A percentile compares a stretch with the other conserved stretches of the same genome.
Evolutionary conservation across 2,113 vertebrate genomes (phyloP).

Genomic region (Macaca nemestrina): DNA sequence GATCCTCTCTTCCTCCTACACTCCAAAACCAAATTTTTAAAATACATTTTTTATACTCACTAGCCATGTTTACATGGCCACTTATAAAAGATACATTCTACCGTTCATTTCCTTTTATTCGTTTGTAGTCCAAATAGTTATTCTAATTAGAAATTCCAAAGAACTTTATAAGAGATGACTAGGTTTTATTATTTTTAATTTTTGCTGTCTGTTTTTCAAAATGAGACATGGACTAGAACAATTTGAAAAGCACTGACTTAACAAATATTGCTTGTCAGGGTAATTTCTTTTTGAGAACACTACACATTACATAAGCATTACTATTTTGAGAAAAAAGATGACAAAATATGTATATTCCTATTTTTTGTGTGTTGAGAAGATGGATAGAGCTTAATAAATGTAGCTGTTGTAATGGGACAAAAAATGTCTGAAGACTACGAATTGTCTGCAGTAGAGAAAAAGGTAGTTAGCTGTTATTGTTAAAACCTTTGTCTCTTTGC

Average conservation of each 20-base stretch:
- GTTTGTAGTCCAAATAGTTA: background rate
- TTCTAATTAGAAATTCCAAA: background rate
- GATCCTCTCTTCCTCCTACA: accelerated
- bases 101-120: background rate
- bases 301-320: background rate
- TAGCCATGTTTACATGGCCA: background rate
- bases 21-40: background rate
- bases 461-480: constrained; percentile 34
- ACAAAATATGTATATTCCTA: background rate
- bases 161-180: background rate
- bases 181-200: background rate
- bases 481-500: constrained; percentile 2
- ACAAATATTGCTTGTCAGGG: background rate
- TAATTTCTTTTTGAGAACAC: constrained; percentile 19
- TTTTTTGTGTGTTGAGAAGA: constrained; percentile 48
- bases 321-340: constrained; percentile 16
- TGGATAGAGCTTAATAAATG: constrained; percentile 25
- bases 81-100: background rate
- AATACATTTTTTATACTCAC: background rate
- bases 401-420: constrained; percentile 12
- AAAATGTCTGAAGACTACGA: constrained; percentile 34
- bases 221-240: background rate
- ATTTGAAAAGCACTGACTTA: background rate
- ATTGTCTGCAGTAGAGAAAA: constrained; percentile 30
- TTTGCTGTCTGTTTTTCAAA: constrained; percentile 28